Conservation (phyloP, 2,888 invertebrate genomes). For the Ormyrus thymus region DNA sequence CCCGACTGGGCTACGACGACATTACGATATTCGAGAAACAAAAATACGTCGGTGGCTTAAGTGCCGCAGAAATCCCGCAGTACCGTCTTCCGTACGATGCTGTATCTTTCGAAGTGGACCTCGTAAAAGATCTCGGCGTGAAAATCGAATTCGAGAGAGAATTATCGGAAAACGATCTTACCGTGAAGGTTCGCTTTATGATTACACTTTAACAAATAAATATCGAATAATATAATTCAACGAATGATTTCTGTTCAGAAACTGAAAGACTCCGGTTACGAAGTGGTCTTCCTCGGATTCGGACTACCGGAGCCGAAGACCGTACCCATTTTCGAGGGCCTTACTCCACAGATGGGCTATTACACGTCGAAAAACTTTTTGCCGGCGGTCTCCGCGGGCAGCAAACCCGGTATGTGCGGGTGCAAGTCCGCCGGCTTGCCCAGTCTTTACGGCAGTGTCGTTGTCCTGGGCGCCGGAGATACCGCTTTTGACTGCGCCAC, state of each 20-base stretch:
- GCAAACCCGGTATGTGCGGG: constrained; percentile 90
- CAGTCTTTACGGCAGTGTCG: constrained; percentile 84
- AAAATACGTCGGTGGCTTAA: constrained; percentile 91
- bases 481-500: constrained; percentile 99
- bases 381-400: constrained; percentile 90
- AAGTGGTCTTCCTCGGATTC: constrained; percentile 89
- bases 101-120: constrained; percentile 93
- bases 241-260: constrained; percentile 46
- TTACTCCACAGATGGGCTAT: constrained; percentile 89
- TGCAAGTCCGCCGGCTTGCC: constrained; percentile 80
- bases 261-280: constrained; percentile 82
- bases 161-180: constrained; percentile 84
- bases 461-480: constrained; percentile 97
- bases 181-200: constrained; percentile 78
- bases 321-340: constrained; percentile 84
- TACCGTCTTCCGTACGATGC: constrained; percentile 95
- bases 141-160: constrained; percentile 86
- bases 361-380: constrained; percentile 96
- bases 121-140: constrained; percentile 95
- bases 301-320: constrained; percentile 94
- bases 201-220: constrained; percentile 2
- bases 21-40: constrained; percentile 95
- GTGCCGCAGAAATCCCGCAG: constrained; percentile 97
- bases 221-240: not conserved
- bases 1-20: constrained; percentile 92